These are phyloP conservation scores for Hyles euphorbiae DNA, from an alignment of 1,140 invertebrate genomes.

Conservation along the genomic window DNA sequence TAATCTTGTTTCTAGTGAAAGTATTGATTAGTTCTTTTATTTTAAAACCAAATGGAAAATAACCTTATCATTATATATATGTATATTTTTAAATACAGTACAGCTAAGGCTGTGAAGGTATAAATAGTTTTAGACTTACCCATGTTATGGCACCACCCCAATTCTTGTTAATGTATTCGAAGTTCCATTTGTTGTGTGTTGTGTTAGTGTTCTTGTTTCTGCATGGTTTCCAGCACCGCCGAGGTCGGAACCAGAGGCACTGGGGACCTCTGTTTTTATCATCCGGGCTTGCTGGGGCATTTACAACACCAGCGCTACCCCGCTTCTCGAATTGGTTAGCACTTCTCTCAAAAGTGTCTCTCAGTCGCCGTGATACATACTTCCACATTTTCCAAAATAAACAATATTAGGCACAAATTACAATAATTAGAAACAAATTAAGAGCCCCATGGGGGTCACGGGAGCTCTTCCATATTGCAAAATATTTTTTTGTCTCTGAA, in stretches of 20 bases:
- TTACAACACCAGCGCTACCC: constrained; percentile 51
- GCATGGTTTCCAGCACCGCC: constrained; percentile 47
- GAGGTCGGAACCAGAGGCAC: constrained; percentile 42
- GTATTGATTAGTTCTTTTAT: too few relatives aligned
- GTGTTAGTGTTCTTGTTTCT: constrained; percentile 45
- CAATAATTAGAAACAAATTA: too few relatives aligned
- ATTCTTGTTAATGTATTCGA: constrained; percentile 57
- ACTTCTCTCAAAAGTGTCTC: constrained; percentile 63
- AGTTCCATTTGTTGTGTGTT: constrained; percentile 47
- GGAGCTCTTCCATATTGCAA: too few relatives aligned
- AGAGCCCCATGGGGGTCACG: too few relatives aligned
- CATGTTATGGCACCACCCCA: constrained; percentile 74
- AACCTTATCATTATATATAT: too few relatives aligned
- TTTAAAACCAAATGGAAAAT: too few relatives aligned
- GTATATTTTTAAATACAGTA: too few relatives aligned
- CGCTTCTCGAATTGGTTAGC: constrained; percentile 67
- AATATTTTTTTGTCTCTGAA: background rate
- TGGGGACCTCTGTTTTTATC: constrained; percentile 49
- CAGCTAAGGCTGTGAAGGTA: background rate
- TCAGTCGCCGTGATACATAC: constrained; percentile 63
- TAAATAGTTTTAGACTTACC: constrained; percentile 39
- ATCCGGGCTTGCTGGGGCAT: constrained; percentile 34
- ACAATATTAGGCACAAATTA: too few relatives aligned
- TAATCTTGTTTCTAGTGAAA: too few relatives aligned
- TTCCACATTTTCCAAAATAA: constrained; percentile 61